These are phyloP conservation scores for Glandiceps talaboti DNA, from an alignment of 53 echinoderm and acorn worm genomes.

Conservation along the genomic window DNA sequence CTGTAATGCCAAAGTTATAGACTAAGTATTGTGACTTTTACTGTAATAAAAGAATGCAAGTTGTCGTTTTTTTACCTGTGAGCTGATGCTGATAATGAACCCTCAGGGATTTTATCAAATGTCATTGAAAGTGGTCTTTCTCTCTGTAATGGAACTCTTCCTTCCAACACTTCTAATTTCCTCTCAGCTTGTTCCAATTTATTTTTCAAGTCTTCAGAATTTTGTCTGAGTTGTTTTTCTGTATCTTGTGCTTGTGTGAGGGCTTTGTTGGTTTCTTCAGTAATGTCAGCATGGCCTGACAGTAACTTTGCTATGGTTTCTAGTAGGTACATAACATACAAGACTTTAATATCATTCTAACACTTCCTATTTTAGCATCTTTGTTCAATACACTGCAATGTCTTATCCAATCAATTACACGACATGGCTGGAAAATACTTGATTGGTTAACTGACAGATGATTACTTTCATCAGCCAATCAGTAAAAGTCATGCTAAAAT, in stretches of 20 bases:
- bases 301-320: slow-evolving; percentile 79
- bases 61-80: not conserved
- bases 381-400: too few species aligned
- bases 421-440: too few species aligned
- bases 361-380: too few species aligned
- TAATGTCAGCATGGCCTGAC: slow-evolving; percentile 53
- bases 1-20: too few species aligned
- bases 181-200: slow-evolving; percentile 28
- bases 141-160: not conserved
- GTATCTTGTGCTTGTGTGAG: slow-evolving; percentile 36
- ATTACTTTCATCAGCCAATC: too few species aligned
- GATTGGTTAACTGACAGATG: too few species aligned
- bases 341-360: too few species aligned
- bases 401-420: too few species aligned
- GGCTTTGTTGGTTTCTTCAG: slow-evolving; percentile 39
- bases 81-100: not conserved
- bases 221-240: slow-evolving; percentile 41
- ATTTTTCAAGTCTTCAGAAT: slow-evolving; percentile 21
- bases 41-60: too few species aligned
- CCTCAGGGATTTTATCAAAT: not conserved
- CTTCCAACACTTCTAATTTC: slow-evolving; percentile 20
- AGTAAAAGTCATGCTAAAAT: too few species aligned
- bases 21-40: too few species aligned
- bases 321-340: too few species aligned
- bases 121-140: not conserved